Conservation (phyloP, 2,888 invertebrate genomes). For the Morpho helenor region DNA sequence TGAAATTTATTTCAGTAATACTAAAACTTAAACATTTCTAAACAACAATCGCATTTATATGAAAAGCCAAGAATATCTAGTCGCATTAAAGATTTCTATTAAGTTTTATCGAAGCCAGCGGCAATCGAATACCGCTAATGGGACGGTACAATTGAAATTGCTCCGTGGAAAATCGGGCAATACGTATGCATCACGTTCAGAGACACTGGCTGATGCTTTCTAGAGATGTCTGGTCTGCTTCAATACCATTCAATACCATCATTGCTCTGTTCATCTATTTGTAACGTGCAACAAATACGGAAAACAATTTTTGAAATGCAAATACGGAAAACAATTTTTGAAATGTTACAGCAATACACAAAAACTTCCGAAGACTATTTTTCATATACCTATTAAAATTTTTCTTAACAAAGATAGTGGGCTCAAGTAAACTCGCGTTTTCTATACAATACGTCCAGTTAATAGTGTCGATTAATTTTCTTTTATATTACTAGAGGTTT, state of each 20-base stretch:
- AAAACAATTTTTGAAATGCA: neutral
- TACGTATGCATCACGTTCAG: slow-evolving; percentile 72
- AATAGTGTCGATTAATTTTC: no score
- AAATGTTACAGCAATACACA: no score
- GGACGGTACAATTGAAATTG: slow-evolving; percentile 67
- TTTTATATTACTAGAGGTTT: no score
- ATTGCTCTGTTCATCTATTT: slow-evolving; percentile 26
- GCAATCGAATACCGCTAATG: slow-evolving; percentile 65
- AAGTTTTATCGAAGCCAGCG: slow-evolving; percentile 44
- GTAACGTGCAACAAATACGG: slow-evolving; percentile 7
- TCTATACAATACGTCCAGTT: no score
- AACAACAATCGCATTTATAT: slow-evolving; percentile 7
- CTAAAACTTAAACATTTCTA: neutral
- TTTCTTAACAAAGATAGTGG: no score
- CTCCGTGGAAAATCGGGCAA: slow-evolving; percentile 67
- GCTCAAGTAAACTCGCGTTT: no score
- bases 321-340: neutral
- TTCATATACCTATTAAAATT: no score
- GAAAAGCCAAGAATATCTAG: slow-evolving; percentile 24
- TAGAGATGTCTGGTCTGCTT: slow-evolving; percentile 55
- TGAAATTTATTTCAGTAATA: neutral
- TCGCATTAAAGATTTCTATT: slow-evolving; percentile 37
- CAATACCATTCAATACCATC: slow-evolving; percentile 52
- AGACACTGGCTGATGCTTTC: slow-evolving; percentile 53
- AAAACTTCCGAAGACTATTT: no score